Conservation (phyloP, 2,888 invertebrate genomes). For the Cantharis nigra region DNA sequence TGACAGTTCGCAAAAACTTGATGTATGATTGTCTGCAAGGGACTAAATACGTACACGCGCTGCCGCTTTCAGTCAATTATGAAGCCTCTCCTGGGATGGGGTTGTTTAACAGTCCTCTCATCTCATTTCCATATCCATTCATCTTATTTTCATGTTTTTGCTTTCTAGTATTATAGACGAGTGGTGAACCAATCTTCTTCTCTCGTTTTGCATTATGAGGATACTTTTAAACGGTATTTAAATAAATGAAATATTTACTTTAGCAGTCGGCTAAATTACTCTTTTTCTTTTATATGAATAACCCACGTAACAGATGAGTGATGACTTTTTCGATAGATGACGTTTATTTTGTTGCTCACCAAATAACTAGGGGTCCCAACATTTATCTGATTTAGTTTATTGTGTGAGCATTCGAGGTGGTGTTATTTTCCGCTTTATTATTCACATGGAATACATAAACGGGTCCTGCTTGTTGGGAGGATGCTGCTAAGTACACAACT, state of each 20-base stretch:
- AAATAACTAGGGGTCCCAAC: conserved; percentile 4
- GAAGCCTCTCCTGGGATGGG: conserved; percentile 33
- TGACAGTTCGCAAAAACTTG: conserved; percentile 33
- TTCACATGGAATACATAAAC: conserved; percentile 29
- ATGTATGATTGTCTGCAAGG: conserved; percentile 32
- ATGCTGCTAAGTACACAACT: conserved; percentile 17
- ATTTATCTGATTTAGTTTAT: conserved; percentile 27
- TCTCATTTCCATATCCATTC: conserved; percentile 38
- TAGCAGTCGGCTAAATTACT: conserved; percentile 10
- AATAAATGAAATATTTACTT: conserved; percentile 5
- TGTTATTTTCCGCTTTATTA: conserved; percentile 31
- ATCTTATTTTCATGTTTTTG: conserved; percentile 34
- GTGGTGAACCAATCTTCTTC: conserved; percentile 19
- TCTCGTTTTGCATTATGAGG: conserved; percentile 17
- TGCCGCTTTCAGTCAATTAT: conserved; percentile 37
- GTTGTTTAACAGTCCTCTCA: conserved; percentile 35
- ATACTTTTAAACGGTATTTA: conserved; percentile 12
- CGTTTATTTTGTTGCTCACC: conserved; percentile 15
- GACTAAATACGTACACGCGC: conserved; percentile 32
- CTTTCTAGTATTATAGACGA: conserved; percentile 27
- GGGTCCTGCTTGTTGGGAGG: conserved; percentile 11
- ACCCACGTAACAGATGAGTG: conserved; percentile 14
- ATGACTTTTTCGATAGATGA: conserved; percentile 23
- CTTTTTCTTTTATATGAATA: not conserved
- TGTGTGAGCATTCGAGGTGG: conserved; percentile 12